Conservation (phyloP, 2,888 invertebrate genomes). For the Carterocephalus palaemon region DNA sequence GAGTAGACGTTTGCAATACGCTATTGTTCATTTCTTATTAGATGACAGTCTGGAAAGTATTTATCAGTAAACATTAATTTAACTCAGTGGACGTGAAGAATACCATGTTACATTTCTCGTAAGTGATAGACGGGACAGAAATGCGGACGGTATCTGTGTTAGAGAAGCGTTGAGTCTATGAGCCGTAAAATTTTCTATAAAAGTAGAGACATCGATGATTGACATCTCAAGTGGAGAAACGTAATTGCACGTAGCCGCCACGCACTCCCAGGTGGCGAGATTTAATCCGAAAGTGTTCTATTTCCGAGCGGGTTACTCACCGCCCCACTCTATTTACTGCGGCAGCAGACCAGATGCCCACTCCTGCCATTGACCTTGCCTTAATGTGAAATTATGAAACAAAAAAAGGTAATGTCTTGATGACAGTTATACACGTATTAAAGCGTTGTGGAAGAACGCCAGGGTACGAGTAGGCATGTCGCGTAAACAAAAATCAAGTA, state of each 20-base stretch:
- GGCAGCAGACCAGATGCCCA: constrained; percentile 66
- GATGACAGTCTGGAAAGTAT: not conserved
- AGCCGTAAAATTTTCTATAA: constrained; percentile 25
- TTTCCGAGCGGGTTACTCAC: constrained; percentile 65
- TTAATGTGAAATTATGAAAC: constrained; percentile 44
- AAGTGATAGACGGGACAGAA: constrained; percentile 6
- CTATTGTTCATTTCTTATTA: not conserved
- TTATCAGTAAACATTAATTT: constrained; percentile 2
- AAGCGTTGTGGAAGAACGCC: no score
- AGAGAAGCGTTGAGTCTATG: constrained; percentile 12
- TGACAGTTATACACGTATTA: constrained; percentile 24
- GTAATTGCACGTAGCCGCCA: constrained; percentile 36
- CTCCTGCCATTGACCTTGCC: constrained; percentile 74
- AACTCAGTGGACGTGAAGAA: not conserved
- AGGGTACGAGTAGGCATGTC: no score
- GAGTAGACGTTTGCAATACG: not conserved
- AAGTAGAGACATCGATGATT: constrained; percentile 27
- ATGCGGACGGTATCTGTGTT: constrained; percentile 13
- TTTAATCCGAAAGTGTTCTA: constrained; percentile 66
- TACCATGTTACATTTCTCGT: not conserved
- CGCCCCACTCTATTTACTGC: constrained; percentile 62
- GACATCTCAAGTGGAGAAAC: constrained; percentile 31
- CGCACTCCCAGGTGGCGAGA: constrained; percentile 54
- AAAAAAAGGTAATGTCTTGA: constrained; percentile 43
- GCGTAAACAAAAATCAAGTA: not conserved